Evolutionary conservation across 2,888 invertebrate genomes (phyloP), one percentile per base, ranked within the genome.

Genomic region (Mythimna vitellina): DNA sequence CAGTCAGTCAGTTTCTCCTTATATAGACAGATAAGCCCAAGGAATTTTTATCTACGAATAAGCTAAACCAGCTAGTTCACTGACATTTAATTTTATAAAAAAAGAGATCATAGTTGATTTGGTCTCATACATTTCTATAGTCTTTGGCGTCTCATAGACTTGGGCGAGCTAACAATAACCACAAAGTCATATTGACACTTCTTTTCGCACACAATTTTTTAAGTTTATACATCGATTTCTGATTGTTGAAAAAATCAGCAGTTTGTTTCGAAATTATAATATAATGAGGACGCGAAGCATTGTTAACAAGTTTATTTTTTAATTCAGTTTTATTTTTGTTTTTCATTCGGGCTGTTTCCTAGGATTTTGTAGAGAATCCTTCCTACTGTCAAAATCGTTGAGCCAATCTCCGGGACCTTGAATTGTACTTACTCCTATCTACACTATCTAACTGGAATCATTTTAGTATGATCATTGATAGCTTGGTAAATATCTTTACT

Each of bases 261-360:
- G 29, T 68, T 29, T 25, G 20, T 51, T 32, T 20, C 20, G 5
- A 74, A 63, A 53, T 71, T 42, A 12, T 75, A 42, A 4, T 14
- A 14, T 38, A 3, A 4, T 12, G 17, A 38, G n/a, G 7, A 38
- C 29, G 1, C 17, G 0, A 25, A 29, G 17, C 7, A 20, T 22
- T 29, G 9, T 20, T 14, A 14, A 38, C 61, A 14, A 12, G 25
- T 20, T 38, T 35, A 32, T 29, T 9, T 12, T 29, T 35, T 35
- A 35, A 35, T 9, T 35, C 35, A 35, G 8, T 35, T 35, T 35
- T 10, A 9, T 35, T 35, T 29, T 35, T 35, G 8, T 35, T 35
- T 42, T 42, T 42, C 14, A 10, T 20, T 20, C 5, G 17, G 5
- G 29, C 6, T 49, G 20, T 12, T 32, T n/a, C 22, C 14, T 3